Evolutionary conservation across 2,888 invertebrate species (phyloP).

Genomic region (Pachycephus smyrnensis): DNA sequence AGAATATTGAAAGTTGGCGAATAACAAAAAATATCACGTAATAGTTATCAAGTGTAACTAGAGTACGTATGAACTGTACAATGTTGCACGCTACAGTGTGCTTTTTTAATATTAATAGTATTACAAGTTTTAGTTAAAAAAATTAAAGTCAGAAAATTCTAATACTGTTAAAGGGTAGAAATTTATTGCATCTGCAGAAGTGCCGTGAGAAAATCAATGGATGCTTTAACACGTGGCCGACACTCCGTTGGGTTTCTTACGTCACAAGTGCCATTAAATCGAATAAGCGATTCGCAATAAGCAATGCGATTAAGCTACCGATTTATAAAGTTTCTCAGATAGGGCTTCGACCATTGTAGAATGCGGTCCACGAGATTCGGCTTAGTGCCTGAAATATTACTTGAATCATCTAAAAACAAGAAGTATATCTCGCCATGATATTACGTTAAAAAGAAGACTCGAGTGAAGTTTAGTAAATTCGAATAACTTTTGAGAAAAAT

Average conservation of each 20-base stretch:
- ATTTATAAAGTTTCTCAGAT: constrained; percentile 28
- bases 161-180: neutral
- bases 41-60: neutral
- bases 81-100: too few species aligned
- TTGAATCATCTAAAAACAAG: constrained; percentile 7
- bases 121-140: neutral
- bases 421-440: constrained; percentile 2
- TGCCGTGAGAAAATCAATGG: constrained; percentile 27
- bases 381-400: constrained; percentile 26
- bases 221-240: constrained; percentile 26
- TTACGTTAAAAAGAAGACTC: neutral
- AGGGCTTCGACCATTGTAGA: constrained; percentile 28
- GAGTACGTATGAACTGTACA: neutral
- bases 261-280: constrained; percentile 50
- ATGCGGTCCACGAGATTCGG: constrained; percentile 17
- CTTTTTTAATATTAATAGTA: neutral
- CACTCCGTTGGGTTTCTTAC: constrained; percentile 25
- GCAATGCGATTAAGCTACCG: constrained; percentile 49
- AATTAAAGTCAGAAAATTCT: neutral
- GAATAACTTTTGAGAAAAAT: constrained; percentile 1
- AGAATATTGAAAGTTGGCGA: neutral
- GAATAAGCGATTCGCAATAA: constrained; percentile 39
- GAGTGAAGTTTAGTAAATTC: neutral
- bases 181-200: neutral
- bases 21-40: neutral